A percentile compares a stretch with the other conserved stretches of the same genome.
Conservation (phyloP, 2,113 vertebrate genomes). For the Semicossyphus pulcher region DNA sequence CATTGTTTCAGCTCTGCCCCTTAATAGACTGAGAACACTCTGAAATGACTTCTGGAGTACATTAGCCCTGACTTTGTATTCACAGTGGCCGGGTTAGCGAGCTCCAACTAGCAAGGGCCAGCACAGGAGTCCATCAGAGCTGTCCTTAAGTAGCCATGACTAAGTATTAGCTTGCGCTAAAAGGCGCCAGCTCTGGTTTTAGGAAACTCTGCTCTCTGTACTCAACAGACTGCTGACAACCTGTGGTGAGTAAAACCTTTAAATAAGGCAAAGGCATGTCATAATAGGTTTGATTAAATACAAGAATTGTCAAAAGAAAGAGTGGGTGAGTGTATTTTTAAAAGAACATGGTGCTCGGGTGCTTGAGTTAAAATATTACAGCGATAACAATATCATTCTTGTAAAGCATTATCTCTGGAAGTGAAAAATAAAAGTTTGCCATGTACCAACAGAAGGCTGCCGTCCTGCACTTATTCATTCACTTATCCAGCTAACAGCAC, state of each 20-base stretch:
- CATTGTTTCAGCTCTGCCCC: slow-evolving; percentile 41
- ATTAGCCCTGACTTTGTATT: slow-evolving; percentile 69
- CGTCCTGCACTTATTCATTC: background rate
- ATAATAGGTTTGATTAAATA: background rate
- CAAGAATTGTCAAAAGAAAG: background rate
- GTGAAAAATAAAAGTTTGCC: background rate
- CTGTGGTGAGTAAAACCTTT: background rate
- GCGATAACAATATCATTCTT: too few species aligned
- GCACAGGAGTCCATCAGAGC: slow-evolving; percentile 58
- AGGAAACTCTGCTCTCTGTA: background rate
- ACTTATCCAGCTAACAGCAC: background rate
- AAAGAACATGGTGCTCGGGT: background rate
- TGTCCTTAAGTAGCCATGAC: slow-evolving; percentile 68
- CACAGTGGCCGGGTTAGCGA: slow-evolving; percentile 48
- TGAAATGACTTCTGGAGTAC: slow-evolving; percentile 36
- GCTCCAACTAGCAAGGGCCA: slow-evolving; percentile 46
- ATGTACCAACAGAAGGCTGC: background rate
- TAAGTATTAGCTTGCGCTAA: slow-evolving; percentile 47
- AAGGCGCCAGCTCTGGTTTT: slow-evolving; percentile 38
- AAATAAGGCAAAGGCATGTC: slow-evolving; percentile 5
- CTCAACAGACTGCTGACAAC: slow-evolving; percentile 3
- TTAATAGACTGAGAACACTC: slow-evolving; percentile 31
- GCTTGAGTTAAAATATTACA: background rate
- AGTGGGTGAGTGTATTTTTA: background rate
- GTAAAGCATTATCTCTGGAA: background rate